phyloP scores from a whole-genome alignment of 2,113 vertebrate species.

The Salvelinus alpinus region DNA sequence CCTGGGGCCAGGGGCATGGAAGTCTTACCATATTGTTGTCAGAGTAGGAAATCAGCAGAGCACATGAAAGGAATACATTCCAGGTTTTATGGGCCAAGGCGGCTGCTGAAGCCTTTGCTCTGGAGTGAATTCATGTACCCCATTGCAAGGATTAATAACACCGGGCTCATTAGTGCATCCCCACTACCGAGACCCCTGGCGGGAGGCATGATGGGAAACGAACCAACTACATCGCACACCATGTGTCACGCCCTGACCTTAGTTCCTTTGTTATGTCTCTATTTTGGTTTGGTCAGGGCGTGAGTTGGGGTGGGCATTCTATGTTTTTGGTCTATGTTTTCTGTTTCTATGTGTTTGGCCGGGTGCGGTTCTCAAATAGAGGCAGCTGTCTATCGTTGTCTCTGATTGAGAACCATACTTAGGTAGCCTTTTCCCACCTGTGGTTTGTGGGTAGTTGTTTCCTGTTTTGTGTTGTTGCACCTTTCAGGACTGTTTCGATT shows the following conservation, averaged over 20 bases:
- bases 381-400: no score
- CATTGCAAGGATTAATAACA: slow-evolving; percentile 76
- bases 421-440: no score
- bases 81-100: slow-evolving; percentile 68
- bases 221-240: slow-evolving; percentile 53
- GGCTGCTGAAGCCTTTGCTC: slow-evolving; percentile 70
- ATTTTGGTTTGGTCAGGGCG: no score
- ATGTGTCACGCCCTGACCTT: slow-evolving; percentile 23
- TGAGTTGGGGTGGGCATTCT: no score
- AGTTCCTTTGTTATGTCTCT: no score
- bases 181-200: slow-evolving; percentile 61
- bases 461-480: no score
- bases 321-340: no score
- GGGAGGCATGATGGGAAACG: slow-evolving; percentile 70
- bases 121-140: slow-evolving; percentile 68
- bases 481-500: no score
- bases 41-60: slow-evolving; percentile 79
- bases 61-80: slow-evolving; percentile 79
- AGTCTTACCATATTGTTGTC: slow-evolving; percentile 78
- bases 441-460: no score
- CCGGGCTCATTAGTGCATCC: slow-evolving; percentile 74
- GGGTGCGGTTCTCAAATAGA: no score
- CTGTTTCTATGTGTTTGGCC: no score
- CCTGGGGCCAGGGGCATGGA: slow-evolving; percentile 75
- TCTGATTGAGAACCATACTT: no score